phyloP scores from a whole-genome alignment of 2,797 vertebrate species.

The Phrynocephalus forsythii region DNA sequence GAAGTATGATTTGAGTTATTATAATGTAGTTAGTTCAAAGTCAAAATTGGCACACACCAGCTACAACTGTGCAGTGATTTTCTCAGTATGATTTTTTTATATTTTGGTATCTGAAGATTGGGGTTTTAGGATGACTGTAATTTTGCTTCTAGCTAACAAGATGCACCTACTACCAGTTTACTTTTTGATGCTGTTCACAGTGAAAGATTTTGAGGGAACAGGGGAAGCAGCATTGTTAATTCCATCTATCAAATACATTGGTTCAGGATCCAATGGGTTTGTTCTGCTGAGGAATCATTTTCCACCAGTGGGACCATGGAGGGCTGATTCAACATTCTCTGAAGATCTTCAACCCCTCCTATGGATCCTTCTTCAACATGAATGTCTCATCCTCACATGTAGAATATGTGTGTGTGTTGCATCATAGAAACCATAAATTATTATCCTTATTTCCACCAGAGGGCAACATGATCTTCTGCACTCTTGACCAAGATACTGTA shows the following conservation, averaged over 20 bases:
- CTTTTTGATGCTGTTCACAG: neutral
- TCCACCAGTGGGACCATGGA: neutral
- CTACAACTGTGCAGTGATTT: conserved; percentile 12
- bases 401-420: too few species aligned
- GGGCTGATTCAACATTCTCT: neutral
- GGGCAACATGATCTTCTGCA: too few species aligned
- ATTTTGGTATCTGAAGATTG: conserved; percentile 31
- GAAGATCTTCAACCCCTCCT: neutral
- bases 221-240: neutral
- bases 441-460: too few species aligned
- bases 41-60: conserved; percentile 19
- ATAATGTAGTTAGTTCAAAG: conserved; percentile 24
- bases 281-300: neutral
- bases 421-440: too few species aligned
- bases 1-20: conserved; percentile 41
- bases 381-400: too few species aligned
- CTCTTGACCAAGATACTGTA: too few species aligned
- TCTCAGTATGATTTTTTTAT: conserved; percentile 24
- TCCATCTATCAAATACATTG: neutral
- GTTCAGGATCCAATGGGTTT: neutral
- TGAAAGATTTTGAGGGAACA: neutral
- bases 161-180: conserved; percentile 7
- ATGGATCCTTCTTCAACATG: neutral
- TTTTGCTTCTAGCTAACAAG: conserved; percentile 20
- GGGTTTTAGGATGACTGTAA: conserved; percentile 25